phyloP scores from a whole-genome alignment of 2,113 vertebrate species.

The Parus major region DNA sequence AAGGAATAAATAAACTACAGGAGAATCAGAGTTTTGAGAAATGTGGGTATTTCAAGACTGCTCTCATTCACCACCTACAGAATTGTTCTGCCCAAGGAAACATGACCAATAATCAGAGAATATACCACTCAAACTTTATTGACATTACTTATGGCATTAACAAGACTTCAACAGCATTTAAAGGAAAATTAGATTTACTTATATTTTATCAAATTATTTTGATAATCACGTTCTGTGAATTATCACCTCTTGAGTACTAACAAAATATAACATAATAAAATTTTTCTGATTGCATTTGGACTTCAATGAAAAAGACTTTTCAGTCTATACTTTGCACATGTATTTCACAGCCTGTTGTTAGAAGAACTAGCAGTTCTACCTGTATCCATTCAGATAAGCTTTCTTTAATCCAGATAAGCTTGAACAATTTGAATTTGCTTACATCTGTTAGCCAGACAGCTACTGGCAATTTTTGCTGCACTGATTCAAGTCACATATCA shows the following conservation, averaged over 20 bases:
- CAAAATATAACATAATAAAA: background rate
- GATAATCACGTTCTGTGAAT: background rate
- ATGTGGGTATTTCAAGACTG: background rate
- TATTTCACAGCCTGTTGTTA: background rate
- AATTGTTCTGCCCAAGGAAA: background rate
- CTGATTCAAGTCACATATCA: background rate
- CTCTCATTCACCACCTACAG: background rate
- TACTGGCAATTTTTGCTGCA: background rate
- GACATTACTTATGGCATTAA: background rate
- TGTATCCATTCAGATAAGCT: background rate
- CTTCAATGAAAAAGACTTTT: background rate
- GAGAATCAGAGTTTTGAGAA: background rate
- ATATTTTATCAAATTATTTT: background rate
- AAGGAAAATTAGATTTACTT: background rate
- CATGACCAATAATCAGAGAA: background rate
- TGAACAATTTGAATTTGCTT: background rate
- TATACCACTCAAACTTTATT: background rate
- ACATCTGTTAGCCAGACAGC: background rate
- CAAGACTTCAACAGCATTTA: background rate
- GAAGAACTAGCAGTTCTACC: background rate
- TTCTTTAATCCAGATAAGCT: background rate
- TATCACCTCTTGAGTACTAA: background rate
- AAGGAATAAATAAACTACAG: background rate
- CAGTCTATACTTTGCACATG: background rate
- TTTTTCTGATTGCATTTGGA: background rate